Conservation (phyloP, 2,797 vertebrate species). For the Helicolenus hilgendorfi region DNA sequence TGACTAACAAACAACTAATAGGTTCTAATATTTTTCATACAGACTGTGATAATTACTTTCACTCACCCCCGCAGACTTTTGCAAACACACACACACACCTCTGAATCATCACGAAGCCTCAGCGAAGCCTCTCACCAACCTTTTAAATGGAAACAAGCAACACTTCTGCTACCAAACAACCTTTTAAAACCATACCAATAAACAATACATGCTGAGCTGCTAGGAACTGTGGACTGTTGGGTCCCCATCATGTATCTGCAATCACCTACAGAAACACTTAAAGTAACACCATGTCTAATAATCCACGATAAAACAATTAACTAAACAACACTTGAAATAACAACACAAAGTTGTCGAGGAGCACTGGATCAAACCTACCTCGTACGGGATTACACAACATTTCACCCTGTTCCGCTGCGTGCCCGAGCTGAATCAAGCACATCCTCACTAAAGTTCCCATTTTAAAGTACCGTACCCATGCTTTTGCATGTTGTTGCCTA, state of each 20-base stretch:
- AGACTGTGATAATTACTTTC: conserved; percentile 47
- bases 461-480: conserved; percentile 4
- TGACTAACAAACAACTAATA: conserved; percentile 49
- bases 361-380: conserved; percentile 67
- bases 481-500: conserved; percentile 12
- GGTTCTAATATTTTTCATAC: conserved; percentile 50
- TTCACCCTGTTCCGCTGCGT: conserved; percentile 14
- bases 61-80: conserved; percentile 26
- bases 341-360: conserved; percentile 32
- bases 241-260: neutral
- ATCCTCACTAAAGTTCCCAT: conserved; percentile 1
- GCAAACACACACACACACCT: neutral
- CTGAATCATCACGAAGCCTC: conserved; percentile 16
- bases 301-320: neutral
- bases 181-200: neutral
- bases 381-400: conserved; percentile 21
- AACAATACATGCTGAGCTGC: conserved; percentile 18
- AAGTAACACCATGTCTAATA: neutral
- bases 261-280: neutral
- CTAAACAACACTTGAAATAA: conserved; percentile 6
- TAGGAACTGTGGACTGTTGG: conserved; percentile 3
- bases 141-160: conserved; percentile 30
- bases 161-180: conserved; percentile 20
- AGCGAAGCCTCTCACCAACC: conserved; percentile 7
- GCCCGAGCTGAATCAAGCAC: conserved; percentile 17